Evolutionary conservation across 2,888 invertebrate genomes (phyloP).

Genomic region (Itoplectis maculator): DNA sequence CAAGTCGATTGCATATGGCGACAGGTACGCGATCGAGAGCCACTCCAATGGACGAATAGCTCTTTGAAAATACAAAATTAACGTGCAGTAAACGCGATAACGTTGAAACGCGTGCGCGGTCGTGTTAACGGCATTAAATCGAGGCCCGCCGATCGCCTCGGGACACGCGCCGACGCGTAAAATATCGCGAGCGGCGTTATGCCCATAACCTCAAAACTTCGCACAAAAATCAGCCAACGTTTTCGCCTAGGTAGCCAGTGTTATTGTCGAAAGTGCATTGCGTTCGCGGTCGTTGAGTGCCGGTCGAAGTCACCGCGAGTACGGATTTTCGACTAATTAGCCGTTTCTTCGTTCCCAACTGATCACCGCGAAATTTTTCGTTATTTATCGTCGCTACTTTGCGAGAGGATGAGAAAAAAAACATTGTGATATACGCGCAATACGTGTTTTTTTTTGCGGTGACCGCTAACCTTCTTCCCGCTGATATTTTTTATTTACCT

Average conservation of each 20-base stretch:
- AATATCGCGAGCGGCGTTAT: slow-evolving; percentile 61
- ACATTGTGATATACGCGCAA: neutral
- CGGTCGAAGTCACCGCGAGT: neutral
- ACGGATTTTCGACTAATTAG: neutral
- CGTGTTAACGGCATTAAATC: slow-evolving; percentile 8
- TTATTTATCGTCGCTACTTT: neutral
- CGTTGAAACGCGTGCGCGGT: slow-evolving; percentile 1
- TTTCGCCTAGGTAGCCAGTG: slow-evolving; percentile 2
- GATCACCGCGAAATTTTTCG: neutral
- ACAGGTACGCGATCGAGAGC: slow-evolving; percentile 47
- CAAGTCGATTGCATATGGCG: slow-evolving; percentile 61
- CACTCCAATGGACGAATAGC: slow-evolving; percentile 1
- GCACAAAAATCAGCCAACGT: slow-evolving; percentile 1
- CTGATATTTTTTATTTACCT: neutral
- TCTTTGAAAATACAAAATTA: neutral
- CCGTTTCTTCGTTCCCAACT: neutral
- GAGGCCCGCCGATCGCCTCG: slow-evolving; percentile 44
- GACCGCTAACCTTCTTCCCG: neutral
- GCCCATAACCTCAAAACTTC: slow-evolving; percentile 55
- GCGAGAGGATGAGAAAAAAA: neutral
- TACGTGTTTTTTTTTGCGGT: neutral
- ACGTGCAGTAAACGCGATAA: neutral
- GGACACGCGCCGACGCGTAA: slow-evolving; percentile 23
- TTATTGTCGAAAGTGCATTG: slow-evolving; percentile 10
- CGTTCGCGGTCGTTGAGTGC: neutral